Evolutionary conservation across 1,140 invertebrate species (phyloP).

Genomic region (Harpegnathos saltator): DNA sequence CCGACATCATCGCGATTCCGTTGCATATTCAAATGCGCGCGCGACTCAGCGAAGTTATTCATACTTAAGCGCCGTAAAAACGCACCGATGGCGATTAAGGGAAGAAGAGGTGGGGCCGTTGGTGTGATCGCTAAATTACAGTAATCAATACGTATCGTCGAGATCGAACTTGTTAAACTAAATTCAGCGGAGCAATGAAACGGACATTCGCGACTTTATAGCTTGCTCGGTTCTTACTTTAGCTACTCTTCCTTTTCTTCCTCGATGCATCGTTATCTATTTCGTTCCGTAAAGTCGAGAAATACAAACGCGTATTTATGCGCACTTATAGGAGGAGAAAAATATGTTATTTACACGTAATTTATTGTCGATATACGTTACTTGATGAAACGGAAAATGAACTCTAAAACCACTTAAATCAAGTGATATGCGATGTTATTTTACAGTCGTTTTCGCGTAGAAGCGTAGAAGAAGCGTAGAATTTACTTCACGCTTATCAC

Average conservation of each 20-base stretch:
- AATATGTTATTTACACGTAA: too few species aligned
- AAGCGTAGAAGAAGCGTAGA: too few species aligned
- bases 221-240: neutral
- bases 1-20: constrained; percentile 12
- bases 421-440: too few species aligned
- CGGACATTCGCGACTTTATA: too few species aligned
- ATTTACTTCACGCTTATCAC: too few species aligned
- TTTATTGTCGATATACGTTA: too few species aligned
- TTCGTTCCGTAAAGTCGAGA: neutral
- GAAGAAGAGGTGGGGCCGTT: constrained; percentile 15
- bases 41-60: constrained; percentile 9
- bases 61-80: constrained; percentile 41
- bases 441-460: too few species aligned
- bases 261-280: neutral
- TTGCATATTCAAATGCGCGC: constrained; percentile 28
- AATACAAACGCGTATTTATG: too few species aligned
- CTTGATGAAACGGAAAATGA: too few species aligned
- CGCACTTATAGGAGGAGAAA: too few species aligned
- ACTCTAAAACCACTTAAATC: too few species aligned
- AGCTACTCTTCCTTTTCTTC: neutral
- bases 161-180: neutral
- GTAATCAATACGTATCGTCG: neutral
- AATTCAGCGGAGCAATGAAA: neutral
- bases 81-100: constrained; percentile 5
- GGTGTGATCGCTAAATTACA: constrained; percentile 5